These are phyloP conservation scores for Apteryx mantelli DNA, from an alignment of 2,113 vertebrate genomes.

Conservation along the genomic window DNA sequence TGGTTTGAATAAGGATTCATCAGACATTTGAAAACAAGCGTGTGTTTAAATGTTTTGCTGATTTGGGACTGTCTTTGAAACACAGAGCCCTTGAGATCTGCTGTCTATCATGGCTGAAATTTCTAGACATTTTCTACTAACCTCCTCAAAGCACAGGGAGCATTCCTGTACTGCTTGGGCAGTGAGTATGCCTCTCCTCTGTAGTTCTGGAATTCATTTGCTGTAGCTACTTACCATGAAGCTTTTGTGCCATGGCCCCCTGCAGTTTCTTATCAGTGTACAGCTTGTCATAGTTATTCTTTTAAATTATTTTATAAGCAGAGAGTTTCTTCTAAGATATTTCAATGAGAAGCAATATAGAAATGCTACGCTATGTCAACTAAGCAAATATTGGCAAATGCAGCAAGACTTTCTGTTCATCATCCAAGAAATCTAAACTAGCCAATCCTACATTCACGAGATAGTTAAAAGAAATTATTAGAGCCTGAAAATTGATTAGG, in stretches of 20 bases:
- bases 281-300: background rate
- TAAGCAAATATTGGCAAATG: background rate
- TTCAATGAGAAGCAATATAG: background rate
- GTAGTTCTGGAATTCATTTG: background rate
- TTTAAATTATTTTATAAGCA: conserved; percentile 11
- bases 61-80: background rate
- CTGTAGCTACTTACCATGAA: background rate
- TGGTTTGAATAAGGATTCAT: background rate
- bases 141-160: background rate
- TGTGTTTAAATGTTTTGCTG: background rate
- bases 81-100: background rate
- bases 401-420: background rate
- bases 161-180: background rate
- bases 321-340: background rate
- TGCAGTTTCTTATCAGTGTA: background rate
- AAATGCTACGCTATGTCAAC: background rate
- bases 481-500: background rate
- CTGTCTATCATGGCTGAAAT: background rate
- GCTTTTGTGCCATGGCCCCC: background rate
- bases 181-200: background rate
- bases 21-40: background rate
- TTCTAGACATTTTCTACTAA: background rate
- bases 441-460: background rate
- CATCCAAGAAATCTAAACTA: background rate
- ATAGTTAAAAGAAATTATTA: background rate